A percentile compares a stretch with the other conserved stretches of the same genome.
These are phyloP conservation scores for Lysandra bellargus DNA, from an alignment of 2,888 invertebrate genomes.

Conservation along the genomic window DNA sequence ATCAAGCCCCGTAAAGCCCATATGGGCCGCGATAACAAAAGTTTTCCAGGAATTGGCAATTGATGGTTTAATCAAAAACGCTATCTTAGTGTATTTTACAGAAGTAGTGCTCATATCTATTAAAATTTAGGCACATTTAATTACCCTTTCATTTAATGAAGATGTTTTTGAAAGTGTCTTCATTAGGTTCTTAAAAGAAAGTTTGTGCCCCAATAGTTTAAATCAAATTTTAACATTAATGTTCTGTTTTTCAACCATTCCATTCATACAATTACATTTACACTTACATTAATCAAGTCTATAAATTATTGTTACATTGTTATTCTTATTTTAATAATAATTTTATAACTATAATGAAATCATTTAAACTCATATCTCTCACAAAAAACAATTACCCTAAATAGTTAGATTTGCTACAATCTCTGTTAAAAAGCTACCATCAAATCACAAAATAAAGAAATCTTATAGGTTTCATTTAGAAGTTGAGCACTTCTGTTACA, in stretches of 20 bases:
- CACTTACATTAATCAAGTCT: conserved; percentile 47
- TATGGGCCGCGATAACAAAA: too few relatives aligned
- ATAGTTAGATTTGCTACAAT: conserved; percentile 26
- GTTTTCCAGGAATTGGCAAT: too few relatives aligned
- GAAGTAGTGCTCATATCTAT: neutral
- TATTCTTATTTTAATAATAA: conserved; percentile 40
- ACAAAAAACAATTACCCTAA: conserved; percentile 29
- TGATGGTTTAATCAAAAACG: too few relatives aligned
- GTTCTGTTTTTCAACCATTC: conserved; percentile 10
- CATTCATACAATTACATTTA: conserved; percentile 40
- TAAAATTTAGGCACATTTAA: conserved; percentile 6
- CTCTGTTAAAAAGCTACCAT: conserved; percentile 41
- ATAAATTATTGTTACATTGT: conserved; percentile 49
- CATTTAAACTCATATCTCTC: conserved; percentile 25
- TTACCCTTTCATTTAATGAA: neutral
- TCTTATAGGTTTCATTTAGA: conserved; percentile 35
- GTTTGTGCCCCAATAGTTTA: conserved; percentile 38
- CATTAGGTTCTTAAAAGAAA: neutral
- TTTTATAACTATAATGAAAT: conserved; percentile 33
- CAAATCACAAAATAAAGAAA: conserved; percentile 41
- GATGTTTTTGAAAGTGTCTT: neutral
- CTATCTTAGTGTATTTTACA: neutral
- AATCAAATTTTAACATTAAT: conserved; percentile 32
- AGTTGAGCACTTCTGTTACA: conserved; percentile 5
- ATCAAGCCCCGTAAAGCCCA: too few relatives aligned